Conservation (phyloP, 2,888 invertebrate species). For the Yponomeuta malinellus region DNA sequence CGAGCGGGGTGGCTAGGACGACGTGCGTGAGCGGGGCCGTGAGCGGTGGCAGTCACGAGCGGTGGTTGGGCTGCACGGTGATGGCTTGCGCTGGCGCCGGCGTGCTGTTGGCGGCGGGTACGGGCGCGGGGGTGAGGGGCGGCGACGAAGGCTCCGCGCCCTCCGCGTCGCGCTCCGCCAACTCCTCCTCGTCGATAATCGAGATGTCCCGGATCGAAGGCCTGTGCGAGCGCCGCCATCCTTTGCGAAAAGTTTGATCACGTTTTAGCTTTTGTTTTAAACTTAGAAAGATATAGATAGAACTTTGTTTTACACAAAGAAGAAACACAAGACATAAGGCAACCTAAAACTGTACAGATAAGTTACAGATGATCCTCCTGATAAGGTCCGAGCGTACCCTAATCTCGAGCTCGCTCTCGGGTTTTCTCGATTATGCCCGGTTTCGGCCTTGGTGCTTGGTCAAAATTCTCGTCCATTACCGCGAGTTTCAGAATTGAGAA, state of each 20-base stretch:
- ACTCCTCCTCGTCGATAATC: conserved; percentile 89
- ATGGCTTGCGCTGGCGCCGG: conserved; percentile 27
- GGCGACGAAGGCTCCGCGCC: conserved; percentile 38
- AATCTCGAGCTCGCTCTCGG: no score
- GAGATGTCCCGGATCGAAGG: conserved; percentile 91
- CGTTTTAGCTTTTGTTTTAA: not conserved
- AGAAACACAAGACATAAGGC: no score
- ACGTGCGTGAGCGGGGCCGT: not conserved
- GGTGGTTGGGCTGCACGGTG: conserved; percentile 62
- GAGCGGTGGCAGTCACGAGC: conserved; percentile 32
- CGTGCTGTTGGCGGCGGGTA: conserved; percentile 51
- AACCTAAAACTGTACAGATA: no score
- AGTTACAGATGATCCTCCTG: no score
- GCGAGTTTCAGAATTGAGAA: no score
- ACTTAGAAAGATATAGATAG: no score
- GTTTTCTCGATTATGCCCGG: no score
- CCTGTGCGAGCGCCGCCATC: conserved; percentile 87
- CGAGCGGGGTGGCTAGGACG: not conserved
- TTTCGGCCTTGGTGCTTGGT: no score
- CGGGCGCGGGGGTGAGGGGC: conserved; percentile 34
- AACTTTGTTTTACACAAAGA: no score
- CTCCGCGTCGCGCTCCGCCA: conserved; percentile 74
- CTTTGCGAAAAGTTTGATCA: conserved; percentile 36
- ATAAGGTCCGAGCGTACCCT: no score
- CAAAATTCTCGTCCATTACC: no score